Evolutionary conservation across 2,797 vertebrate species (phyloP), one percentile per base, ranked within the genome.

Genomic region (Chelon auratus): DNA sequence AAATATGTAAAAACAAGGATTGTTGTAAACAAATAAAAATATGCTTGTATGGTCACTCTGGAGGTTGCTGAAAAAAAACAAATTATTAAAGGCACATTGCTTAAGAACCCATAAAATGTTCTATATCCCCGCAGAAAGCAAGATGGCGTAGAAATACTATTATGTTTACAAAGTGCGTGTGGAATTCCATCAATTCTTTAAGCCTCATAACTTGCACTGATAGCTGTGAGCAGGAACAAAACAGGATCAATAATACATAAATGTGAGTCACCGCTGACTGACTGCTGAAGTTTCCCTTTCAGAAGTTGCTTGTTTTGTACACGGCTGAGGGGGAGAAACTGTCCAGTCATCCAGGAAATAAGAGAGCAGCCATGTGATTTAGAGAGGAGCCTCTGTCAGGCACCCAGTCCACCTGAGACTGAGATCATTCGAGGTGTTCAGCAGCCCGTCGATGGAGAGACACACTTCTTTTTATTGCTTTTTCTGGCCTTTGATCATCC

Each of bases 291-390:
- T 88, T 90, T 86, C 48, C 64, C 71, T 83, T 70, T 80, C 75
- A 88, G 73, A 85, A 90, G 79, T 81, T 86, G 85, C 82, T 84
- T 89, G 87, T 89, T 87, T 81, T 81, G 84, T 83, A 57, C 78
- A 65, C 57, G 78, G 82, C 80, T 75, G 85, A 80, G 68, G 72
- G 30, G 69, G 62, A 82, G 84, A 86, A 89, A 80, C 75, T 67
- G 85, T 85, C 85, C 89, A 91, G 78, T 89, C 92, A 91, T 91
- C 86, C 91, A 92, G 85, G 87, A 92, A 93, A 93, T 92, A 87
- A 88, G 91, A 86, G 84, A 82, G 84, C 88, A 87, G 90, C 77
- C 87, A 71, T 86, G 89, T 89, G 89, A 85, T 86, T 87, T 87
- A 85, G 47, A 86, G 85, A 84, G 72, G 55, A 72, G 64, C 59